These are phyloP conservation scores for Pseudochirops cupreus DNA, from an alignment of 2,797 vertebrate species.

Conservation along the genomic window DNA sequence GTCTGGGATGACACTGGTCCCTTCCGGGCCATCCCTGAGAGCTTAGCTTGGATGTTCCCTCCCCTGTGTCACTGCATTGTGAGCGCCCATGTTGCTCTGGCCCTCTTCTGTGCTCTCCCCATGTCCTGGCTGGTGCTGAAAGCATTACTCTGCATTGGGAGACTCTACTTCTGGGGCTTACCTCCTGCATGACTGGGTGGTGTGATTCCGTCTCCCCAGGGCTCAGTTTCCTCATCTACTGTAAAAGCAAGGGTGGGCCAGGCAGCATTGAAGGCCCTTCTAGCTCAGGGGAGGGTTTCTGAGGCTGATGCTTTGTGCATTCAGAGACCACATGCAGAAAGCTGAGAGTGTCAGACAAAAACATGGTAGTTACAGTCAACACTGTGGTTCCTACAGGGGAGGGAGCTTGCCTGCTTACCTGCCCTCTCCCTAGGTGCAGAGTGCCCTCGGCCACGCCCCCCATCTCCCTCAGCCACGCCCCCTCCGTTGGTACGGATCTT, in stretches of 20 bases:
- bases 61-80: background rate
- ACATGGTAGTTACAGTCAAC: too few relatives aligned
- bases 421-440: background rate
- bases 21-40: background rate
- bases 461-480: background rate
- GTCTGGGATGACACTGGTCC: background rate
- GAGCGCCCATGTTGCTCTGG: too few relatives aligned
- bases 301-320: background rate
- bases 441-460: background rate
- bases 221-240: background rate
- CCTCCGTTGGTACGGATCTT: background rate
- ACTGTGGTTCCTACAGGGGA: background rate
- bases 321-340: background rate
- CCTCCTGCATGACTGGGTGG: fast-evolving
- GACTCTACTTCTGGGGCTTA: background rate
- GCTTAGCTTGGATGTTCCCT: background rate
- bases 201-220: background rate
- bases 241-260: background rate
- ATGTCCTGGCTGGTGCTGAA: background rate
- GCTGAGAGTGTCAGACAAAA: background rate
- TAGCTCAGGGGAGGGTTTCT: background rate
- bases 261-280: background rate
- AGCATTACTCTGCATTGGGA: background rate
- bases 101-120: background rate
- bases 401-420: background rate